Evolutionary conservation across 1,140 invertebrate genomes (phyloP).

Genomic region (Drosophila parabipectinata): DNA sequence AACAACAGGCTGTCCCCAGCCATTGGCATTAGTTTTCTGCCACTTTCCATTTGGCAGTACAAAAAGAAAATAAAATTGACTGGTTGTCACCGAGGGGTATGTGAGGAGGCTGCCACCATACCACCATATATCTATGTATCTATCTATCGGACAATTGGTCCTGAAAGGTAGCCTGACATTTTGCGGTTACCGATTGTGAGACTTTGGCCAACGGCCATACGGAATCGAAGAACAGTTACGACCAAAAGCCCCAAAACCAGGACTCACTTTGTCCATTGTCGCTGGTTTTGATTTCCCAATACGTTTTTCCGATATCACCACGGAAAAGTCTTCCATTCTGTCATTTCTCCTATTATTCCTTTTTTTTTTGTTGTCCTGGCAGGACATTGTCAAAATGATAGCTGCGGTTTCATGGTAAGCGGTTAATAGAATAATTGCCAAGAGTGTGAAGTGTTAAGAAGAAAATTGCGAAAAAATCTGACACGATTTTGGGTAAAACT

Average conservation of each 20-base stretch:
- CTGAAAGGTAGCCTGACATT: slow-evolving; percentile 68
- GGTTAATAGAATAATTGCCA: slow-evolving; percentile 35
- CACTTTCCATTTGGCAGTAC: slow-evolving; percentile 44
- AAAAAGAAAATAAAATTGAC: slow-evolving; percentile 76
- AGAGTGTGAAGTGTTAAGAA: neutral
- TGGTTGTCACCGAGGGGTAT: slow-evolving; percentile 17
- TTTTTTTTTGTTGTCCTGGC: slow-evolving; percentile 3
- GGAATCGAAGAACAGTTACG: slow-evolving; percentile 47
- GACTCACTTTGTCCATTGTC: slow-evolving; percentile 35
- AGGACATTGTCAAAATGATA: slow-evolving; percentile 5
- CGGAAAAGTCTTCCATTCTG: neutral
- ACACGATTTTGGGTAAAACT: too few relatives aligned
- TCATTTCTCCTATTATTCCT: neutral
- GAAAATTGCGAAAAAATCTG: neutral
- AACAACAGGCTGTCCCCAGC: slow-evolving; percentile 51
- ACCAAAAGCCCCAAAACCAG: slow-evolving; percentile 46
- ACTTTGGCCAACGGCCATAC: slow-evolving; percentile 48
- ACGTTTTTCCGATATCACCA: slow-evolving; percentile 21
- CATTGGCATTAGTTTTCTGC: slow-evolving; percentile 51
- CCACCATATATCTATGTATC: slow-evolving; percentile 3
- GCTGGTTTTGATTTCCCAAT: slow-evolving; percentile 66
- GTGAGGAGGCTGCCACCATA: slow-evolving; percentile 2
- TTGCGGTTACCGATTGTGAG: slow-evolving; percentile 68
- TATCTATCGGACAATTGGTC: slow-evolving; percentile 24
- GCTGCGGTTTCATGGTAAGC: slow-evolving; percentile 8